Evolutionary conservation across 2,797 vertebrate genomes (phyloP).

Genomic region (Toxotes lorentzi): DNA sequence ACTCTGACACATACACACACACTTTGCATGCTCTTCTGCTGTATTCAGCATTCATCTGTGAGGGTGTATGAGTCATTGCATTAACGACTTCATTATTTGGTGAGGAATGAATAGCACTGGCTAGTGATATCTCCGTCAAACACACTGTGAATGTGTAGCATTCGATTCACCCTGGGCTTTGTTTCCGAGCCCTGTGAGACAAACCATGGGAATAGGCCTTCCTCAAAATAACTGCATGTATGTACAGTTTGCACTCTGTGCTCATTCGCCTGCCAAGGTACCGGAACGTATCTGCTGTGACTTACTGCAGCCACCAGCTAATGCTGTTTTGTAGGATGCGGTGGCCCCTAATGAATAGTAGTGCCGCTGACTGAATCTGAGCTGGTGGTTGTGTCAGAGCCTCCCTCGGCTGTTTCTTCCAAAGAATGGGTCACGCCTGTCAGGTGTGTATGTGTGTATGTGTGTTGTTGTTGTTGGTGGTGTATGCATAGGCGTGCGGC

Average conservation of each 20-base stretch:
- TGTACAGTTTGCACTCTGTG: slow-evolving; percentile 53
- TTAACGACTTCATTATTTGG: slow-evolving; percentile 66
- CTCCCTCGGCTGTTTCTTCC: slow-evolving; percentile 57
- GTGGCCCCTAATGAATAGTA: slow-evolving; percentile 59
- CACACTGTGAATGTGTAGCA: slow-evolving; percentile 51
- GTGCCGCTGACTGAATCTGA: slow-evolving; percentile 56
- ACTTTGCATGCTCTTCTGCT: slow-evolving; percentile 45
- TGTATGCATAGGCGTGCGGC: slow-evolving; percentile 45
- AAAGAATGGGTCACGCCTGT: slow-evolving; percentile 60
- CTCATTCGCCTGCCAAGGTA: slow-evolving; percentile 57
- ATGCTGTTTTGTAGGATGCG: slow-evolving; percentile 49
- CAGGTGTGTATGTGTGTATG: slow-evolving; percentile 50
- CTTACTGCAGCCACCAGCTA: slow-evolving; percentile 66
- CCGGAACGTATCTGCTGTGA: slow-evolving; percentile 46
- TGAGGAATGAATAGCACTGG: slow-evolving; percentile 51
- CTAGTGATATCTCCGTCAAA: slow-evolving; percentile 64
- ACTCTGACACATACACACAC: slow-evolving; percentile 31
- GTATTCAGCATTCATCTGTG: slow-evolving; percentile 65
- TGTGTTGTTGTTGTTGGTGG: slow-evolving; percentile 34
- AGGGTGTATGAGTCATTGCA: slow-evolving; percentile 67
- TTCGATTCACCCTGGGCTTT: slow-evolving; percentile 50
- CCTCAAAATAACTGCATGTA: slow-evolving; percentile 56
- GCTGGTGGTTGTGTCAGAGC: slow-evolving; percentile 72
- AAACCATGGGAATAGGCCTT: slow-evolving; percentile 48
- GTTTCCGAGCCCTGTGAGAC: slow-evolving; percentile 40